Base-by-base conservation (phyloP, 2,888 invertebrate genomes). In the Thalpophila matura region DNA sequence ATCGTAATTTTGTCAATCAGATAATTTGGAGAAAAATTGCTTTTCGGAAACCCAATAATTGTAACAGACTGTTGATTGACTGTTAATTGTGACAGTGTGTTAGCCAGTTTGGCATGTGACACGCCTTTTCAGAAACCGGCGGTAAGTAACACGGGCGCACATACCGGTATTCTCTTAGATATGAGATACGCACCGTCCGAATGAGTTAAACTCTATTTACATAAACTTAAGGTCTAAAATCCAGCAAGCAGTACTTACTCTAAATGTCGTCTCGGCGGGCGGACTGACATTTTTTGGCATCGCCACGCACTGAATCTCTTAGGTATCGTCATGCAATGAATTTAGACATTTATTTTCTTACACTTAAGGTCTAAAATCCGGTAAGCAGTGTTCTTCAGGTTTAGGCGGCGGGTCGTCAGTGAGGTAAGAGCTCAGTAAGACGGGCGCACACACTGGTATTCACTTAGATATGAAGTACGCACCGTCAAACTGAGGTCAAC, bases 371-470 rank as follows among this genome's bases (percentile, higher is more conserved):
- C 77, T 85, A 65, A 82, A 92, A 5, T 91, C 90, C 0, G 89
- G 90, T 29, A 91, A 57, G 60, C 92, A 92, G 63, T 90, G 88
- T 2, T 86, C 84, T 0, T 59, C 54, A 0, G 89, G 88, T n/a
- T 84, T 77, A 0, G 92, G 93, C 0, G 85, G 80, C 0, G 80
- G 68, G 2, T 91, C 90, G n/a, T 93, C 94, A 0, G 93, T n/a
- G n/a, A n/a, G 93, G 79, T 94, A 96, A 1, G 96, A 93, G 69
- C 96, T 96, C 4, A 24, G 10, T 22, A 9, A 7, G 7, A 29
- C 12, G 14, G 2, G 29, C 3, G 9, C 4, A 20, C 20, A 22
- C 35, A 22, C 20, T 5, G 31, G n/a, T 31, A 16, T 24, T 7
- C 10, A 10, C 12, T 20, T 31, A 7, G 4, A 16, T 18, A 37